These are phyloP conservation scores for Xylota sylvarum DNA, from an alignment of 2,888 invertebrate species.

Conservation along the genomic window DNA sequence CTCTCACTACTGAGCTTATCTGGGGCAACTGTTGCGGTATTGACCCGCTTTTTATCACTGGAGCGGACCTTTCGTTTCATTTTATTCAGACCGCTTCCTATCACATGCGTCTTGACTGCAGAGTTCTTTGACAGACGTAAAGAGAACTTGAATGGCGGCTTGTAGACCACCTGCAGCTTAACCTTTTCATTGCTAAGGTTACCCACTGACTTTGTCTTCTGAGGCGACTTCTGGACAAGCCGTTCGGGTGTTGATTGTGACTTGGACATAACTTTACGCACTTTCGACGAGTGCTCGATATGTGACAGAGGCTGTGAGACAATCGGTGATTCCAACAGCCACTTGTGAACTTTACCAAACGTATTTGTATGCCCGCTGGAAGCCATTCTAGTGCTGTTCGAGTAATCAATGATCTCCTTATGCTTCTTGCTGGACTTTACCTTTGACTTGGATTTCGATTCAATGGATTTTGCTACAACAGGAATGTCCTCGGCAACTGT, in stretches of 20 bases:
- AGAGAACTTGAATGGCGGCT: constrained; percentile 94
- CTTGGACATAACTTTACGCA: constrained; percentile 88
- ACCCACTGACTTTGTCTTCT: constrained; percentile 90
- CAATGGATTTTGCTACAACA: constrained; percentile 78
- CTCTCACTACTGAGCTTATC: constrained; percentile 77
- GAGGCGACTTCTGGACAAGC: constrained; percentile 87
- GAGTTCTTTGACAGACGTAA: constrained; percentile 88
- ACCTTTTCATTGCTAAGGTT: constrained; percentile 89
- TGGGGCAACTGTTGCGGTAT: constrained; percentile 77
- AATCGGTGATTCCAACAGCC: constrained; percentile 91
- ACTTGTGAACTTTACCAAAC: constrained; percentile 93
- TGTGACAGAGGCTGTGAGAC: constrained; percentile 84
- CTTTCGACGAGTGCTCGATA: constrained; percentile 84
- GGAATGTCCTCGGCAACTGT: constrained; percentile 40
- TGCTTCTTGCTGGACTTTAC: constrained; percentile 86
- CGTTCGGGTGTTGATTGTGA: constrained; percentile 94
- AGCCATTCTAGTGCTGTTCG: constrained; percentile 80
- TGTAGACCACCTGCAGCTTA: constrained; percentile 93
- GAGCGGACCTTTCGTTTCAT: constrained; percentile 80
- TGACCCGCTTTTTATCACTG: constrained; percentile 78
- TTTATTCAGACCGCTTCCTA: constrained; percentile 81
- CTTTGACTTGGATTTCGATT: constrained; percentile 83
- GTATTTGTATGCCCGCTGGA: constrained; percentile 84
- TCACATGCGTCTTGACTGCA: constrained; percentile 84
- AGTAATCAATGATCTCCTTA: constrained; percentile 92